Base-by-base conservation (phyloP, 2,797 vertebrate genomes). In the Lepilemur ruficaudatus region DNA sequence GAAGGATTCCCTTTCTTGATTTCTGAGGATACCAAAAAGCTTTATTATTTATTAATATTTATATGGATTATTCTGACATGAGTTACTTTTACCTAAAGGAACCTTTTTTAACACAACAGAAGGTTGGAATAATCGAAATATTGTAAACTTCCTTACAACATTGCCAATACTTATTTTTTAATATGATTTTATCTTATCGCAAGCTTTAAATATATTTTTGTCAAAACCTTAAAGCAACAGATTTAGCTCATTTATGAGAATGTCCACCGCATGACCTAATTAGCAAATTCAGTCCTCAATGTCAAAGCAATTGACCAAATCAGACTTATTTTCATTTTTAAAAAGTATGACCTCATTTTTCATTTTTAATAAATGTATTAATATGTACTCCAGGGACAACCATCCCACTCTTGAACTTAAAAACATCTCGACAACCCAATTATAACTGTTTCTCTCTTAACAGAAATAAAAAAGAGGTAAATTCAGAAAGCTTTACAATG, bases 121-220 rank as follows among this genome's bases (percentile, higher is more conserved):
- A 85, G 7, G 55, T 6, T 91, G 10, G 69, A 73, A 89, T 85
- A 86, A 94, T 65, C 14, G 86, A 95, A 93, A 89, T 84, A 78
- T 48, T 76, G n/a, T 78, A 91, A 30, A 73, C 55, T 90, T 83
- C 35, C 93, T 85, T 32, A 63, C 6, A 79, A 61, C 35, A 93
- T 0, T 92, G 61, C 38, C 12, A 69, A 81, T 9, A 73, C 83
- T 72, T 76, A 55, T 57, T 95, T 78, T 90, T 91, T 73, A 89
- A 80, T 81, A 85, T 28, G 20, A 79, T 50, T 75, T 92, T 87
- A 88, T 93, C 23, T 89, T 50, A 82, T 43, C 41, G 32, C 4
- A 28, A 63, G 50, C n/a, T 88, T 87, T 84, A 93, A 94, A 67
- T 55, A 86, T 63, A 79, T n/a, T 94, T 93, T 90, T 70, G 78